phyloP scores from a whole-genome alignment of 2,888 invertebrate species.

The Andrena trimmerana region DNA sequence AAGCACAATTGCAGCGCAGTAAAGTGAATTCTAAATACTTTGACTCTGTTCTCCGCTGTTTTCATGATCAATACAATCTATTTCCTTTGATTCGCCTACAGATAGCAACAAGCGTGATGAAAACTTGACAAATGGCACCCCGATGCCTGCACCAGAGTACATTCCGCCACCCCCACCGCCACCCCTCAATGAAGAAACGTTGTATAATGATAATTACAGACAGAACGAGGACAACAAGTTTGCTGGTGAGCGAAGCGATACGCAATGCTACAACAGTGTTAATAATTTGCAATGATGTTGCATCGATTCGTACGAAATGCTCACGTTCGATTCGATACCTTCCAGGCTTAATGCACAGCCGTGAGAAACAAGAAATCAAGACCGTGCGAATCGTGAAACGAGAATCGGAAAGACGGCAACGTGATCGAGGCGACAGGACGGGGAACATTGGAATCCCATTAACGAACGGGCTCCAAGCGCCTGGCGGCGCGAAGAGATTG shows the following conservation, averaged over 20 bases:
- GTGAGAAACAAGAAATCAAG: constrained; percentile 95
- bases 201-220: constrained; percentile 76
- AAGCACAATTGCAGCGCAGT: not conserved
- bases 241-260: constrained; percentile 53
- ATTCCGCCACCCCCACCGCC: constrained; percentile 82
- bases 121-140: constrained; percentile 69
- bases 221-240: constrained; percentile 79
- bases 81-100: constrained; percentile 32
- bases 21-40: too few relatives aligned
- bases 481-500: constrained; percentile 79
- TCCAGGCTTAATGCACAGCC: constrained; percentile 88
- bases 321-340: constrained; percentile 8
- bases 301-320: not conserved
- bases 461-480: constrained; percentile 79
- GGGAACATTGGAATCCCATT: constrained; percentile 81
- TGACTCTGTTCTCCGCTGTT: too few relatives aligned
- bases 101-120: constrained; percentile 76
- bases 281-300: not conserved
- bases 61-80: too few relatives aligned
- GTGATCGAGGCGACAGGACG: constrained; percentile 90
- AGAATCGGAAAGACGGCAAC: constrained; percentile 94
- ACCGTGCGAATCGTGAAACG: constrained; percentile 97
- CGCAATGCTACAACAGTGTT: not conserved
- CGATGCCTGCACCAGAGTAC: constrained; percentile 80
- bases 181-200: constrained; percentile 75